A percentile compares a stretch with the other conserved stretches of the same genome.
phyloP scores from a whole-genome alignment of 2,888 invertebrate species.

The Lymantria monacha region DNA sequence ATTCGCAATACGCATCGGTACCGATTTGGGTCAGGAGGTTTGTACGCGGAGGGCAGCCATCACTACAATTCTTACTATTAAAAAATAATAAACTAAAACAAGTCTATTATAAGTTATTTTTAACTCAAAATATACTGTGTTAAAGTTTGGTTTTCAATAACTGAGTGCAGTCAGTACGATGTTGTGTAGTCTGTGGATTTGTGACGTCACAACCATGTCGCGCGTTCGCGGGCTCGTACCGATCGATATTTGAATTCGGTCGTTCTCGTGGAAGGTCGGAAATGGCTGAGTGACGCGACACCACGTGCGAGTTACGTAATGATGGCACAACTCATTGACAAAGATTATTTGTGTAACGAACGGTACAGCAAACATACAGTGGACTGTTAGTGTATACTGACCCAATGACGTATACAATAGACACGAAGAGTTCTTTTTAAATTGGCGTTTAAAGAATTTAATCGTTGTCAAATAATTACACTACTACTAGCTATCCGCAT shows the following conservation, averaged over 20 bases:
- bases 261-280: constrained; percentile 53
- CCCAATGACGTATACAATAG: background rate
- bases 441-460: background rate
- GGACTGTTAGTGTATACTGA: constrained; percentile 4
- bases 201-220: constrained; percentile 74
- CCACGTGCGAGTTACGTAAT: constrained; percentile 78
- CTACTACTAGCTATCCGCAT: too few relatives aligned
- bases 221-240: constrained; percentile 56
- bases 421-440: background rate
- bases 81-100: constrained; percentile 20
- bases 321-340: constrained; percentile 74
- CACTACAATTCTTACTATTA: constrained; percentile 25
- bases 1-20: constrained; percentile 67
- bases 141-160: constrained; percentile 21
- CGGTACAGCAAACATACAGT: constrained; percentile 31
- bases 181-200: constrained; percentile 12
- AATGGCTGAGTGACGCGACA: constrained; percentile 48
- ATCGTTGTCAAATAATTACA: background rate
- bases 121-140: background rate
- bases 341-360: constrained; percentile 64
- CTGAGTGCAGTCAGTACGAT: constrained; percentile 6
- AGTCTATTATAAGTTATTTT: constrained; percentile 9
- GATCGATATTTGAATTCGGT: constrained; percentile 67
- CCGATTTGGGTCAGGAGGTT: constrained; percentile 75
- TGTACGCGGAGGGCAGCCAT: constrained; percentile 37